Evolutionary conservation across 2,797 vertebrate species (phyloP), one percentile per base, ranked within the genome.

Genomic region (Gephyroberyx darwinii): DNA sequence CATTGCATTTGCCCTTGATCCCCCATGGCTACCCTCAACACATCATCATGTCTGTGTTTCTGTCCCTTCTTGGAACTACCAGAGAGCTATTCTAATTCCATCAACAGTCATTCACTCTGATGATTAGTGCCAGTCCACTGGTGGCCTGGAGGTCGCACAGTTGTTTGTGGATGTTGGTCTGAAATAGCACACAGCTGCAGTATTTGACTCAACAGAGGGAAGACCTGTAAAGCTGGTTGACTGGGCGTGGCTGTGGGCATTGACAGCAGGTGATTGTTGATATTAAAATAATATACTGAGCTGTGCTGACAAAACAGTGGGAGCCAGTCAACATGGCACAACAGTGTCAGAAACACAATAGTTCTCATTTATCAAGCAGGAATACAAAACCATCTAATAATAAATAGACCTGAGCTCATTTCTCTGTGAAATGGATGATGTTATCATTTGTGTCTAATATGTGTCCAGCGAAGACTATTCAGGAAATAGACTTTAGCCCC

Each of bases 41-140:
- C 81, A 71, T 89, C 68, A 66, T 82, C 70, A 83, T 90, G 88
- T 84, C 84, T 77, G 81, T 77, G 81, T 80, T 84, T 81, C 77
- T 70, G 84, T 80, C 84, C 71, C 73, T 77, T 88, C 87, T 77
- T 90, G 80, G 82, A 90, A 91, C 81, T 90, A 88, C 72, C 65
- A 80, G 78, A 69, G 83, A 91, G 78, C 84, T 69, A 69, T 75
- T 87, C 84, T 90, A 90, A 90, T 89, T 87, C 88, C 80, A 90
- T 89, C 91, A 90, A 57, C 86, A 82, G 84, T 85, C 85, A 85
- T 86, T 90, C 89, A 83, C 79, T 80, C 80, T 88, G 85, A 89
- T 89, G 82, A 90, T 90, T 90, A 89, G 80, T 85, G 86, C 90
- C 90, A 87, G 90, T 83, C 83, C 65, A 71, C 78, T 76, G 79